Conservation (phyloP, 2,113 vertebrate genomes). For the Cairina moschata region DNA sequence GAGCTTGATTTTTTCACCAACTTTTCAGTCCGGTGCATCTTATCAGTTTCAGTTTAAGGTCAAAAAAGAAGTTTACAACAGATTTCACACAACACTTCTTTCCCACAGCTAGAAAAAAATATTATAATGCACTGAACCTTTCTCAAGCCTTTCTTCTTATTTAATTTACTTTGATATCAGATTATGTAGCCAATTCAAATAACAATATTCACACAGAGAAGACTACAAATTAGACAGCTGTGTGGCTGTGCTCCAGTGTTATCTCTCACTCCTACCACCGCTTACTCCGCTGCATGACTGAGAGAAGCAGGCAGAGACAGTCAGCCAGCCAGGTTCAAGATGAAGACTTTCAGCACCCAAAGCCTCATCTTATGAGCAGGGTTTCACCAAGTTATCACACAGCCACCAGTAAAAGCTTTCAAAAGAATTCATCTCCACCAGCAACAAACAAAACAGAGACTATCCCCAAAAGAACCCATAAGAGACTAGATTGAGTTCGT, state of each 20-base stretch:
- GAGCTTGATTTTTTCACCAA: background rate
- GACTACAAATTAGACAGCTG: background rate
- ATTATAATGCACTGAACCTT: background rate
- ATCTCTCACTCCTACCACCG: background rate
- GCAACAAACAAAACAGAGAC: background rate
- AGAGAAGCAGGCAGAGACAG: background rate
- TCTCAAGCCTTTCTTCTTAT: background rate
- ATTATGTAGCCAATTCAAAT: background rate
- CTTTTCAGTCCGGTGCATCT: background rate
- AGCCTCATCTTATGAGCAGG: background rate
- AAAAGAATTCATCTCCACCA: background rate
- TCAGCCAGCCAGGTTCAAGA: background rate
- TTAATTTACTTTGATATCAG: background rate
- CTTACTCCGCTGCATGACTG: background rate
- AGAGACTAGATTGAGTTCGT: background rate
- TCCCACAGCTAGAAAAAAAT: background rate
- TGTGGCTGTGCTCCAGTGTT: background rate
- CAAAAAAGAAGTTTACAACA: background rate
- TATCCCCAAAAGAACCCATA: background rate
- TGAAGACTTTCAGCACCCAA: background rate
- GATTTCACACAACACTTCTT: background rate
- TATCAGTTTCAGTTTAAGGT: background rate
- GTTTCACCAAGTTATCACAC: background rate
- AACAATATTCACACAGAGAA: background rate
- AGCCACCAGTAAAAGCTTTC: background rate